Percentiles rank a stretch among this genome's conserved stretches.
phyloP scores from a whole-genome alignment of 2,113 vertebrate species.

The Electrona antarctica region DNA sequence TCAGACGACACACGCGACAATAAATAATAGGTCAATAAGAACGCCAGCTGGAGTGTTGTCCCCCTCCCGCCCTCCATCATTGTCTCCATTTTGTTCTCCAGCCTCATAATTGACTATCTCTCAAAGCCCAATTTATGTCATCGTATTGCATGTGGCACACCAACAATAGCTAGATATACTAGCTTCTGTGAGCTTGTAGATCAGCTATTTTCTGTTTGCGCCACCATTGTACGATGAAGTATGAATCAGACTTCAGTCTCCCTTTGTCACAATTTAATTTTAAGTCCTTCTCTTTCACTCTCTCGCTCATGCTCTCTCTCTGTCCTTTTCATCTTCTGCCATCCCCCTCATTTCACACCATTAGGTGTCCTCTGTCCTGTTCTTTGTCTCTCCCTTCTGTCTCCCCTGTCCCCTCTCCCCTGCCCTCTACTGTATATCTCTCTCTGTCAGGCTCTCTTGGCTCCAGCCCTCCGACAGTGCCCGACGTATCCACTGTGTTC shows the following conservation, averaged over 20 bases:
- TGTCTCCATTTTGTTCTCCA: neutral
- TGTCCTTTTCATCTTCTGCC: neutral
- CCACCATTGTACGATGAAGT: too few relatives aligned
- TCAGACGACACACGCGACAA: slow-evolving; percentile 30
- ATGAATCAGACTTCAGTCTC: neutral
- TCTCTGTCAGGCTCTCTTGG: slow-evolving; percentile 4
- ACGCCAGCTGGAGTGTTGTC: slow-evolving; percentile 16
- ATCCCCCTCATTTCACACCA: too few relatives aligned
- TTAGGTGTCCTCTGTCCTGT: neutral
- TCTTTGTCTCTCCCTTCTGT: slow-evolving; percentile 16
- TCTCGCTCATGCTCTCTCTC: neutral
- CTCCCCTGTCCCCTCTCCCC: neutral
- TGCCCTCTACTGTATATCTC: neutral
- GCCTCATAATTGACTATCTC: neutral
- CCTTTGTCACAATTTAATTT: neutral
- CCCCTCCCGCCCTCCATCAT: neutral
- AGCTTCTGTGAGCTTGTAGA: too few relatives aligned
- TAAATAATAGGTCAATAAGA: slow-evolving; percentile 49
- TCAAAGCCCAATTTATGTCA: too few relatives aligned
- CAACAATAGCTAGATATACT: too few relatives aligned
- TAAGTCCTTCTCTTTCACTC: neutral
- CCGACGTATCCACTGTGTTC: neutral
- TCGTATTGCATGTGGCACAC: too few relatives aligned
- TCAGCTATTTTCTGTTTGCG: too few relatives aligned
- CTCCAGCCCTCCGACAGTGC: neutral